phyloP scores from a whole-genome alignment of 2,113 vertebrate genomes.

The Pygoscelis adeliae region DNA sequence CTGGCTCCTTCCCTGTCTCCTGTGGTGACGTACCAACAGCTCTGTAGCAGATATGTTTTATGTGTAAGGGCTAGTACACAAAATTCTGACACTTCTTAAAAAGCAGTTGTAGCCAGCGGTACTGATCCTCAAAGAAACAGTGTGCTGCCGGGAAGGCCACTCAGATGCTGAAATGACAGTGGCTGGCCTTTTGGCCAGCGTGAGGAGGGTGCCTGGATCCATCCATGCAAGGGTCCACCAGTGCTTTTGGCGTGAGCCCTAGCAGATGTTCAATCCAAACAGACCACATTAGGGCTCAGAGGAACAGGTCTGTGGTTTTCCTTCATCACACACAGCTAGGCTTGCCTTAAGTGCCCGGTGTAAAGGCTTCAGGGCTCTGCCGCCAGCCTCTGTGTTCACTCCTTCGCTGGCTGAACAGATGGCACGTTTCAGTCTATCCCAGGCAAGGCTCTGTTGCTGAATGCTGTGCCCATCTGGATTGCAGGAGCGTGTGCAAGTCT shows the following conservation, averaged over 20 bases:
- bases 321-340: no score
- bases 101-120: neutral
- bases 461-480: neutral
- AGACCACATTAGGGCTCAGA: neutral
- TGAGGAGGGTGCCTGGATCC: neutral
- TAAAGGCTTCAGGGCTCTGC: neutral
- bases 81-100: neutral
- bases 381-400: neutral
- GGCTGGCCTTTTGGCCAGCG: fast-evolving
- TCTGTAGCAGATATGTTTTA: neutral
- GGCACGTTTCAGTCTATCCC: neutral
- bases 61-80: neutral
- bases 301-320: neutral
- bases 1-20: neutral
- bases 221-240: neutral
- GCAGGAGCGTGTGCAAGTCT: neutral
- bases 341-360: neutral
- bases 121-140: neutral
- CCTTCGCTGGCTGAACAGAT: no score
- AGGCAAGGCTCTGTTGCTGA: neutral
- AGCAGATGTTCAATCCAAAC: neutral
- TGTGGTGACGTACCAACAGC: neutral
- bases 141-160: neutral
- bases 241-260: neutral
- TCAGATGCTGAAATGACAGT: neutral